These are phyloP conservation scores for Gambusia holbrooki DNA, from an alignment of 2,113 vertebrate genomes.

Conservation along the genomic window DNA sequence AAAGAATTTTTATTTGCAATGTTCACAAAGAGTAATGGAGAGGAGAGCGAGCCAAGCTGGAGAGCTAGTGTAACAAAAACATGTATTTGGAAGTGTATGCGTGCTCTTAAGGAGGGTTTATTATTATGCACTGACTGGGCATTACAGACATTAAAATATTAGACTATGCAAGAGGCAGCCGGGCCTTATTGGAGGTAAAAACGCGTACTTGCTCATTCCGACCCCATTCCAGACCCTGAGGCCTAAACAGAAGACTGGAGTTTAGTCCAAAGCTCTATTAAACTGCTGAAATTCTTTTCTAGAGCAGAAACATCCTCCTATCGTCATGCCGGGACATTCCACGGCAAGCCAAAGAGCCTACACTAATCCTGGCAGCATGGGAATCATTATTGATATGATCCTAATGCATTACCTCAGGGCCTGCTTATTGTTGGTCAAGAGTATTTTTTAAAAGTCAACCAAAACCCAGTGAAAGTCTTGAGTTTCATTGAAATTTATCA, in stretches of 20 bases:
- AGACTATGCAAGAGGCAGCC: constrained; percentile 50
- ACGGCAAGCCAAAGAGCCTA: constrained; percentile 73
- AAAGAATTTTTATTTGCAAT: constrained; percentile 63
- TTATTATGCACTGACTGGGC: constrained; percentile 42
- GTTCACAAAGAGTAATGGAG: constrained; percentile 60
- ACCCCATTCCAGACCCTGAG: constrained; percentile 45
- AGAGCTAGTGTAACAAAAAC: constrained; percentile 35
- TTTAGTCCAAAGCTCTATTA: constrained; percentile 71
- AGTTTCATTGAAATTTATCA: constrained; percentile 82
- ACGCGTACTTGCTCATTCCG: constrained; percentile 29
- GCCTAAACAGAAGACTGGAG: constrained; percentile 71
- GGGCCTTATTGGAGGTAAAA: constrained; percentile 43
- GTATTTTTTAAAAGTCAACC: constrained; percentile 84
- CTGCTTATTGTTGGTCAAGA: constrained; percentile 81
- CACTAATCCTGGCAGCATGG: constrained; percentile 81
- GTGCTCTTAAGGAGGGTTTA: constrained; percentile 7
- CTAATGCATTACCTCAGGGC: constrained; percentile 82
- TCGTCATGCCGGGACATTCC: constrained; percentile 78
- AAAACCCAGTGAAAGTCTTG: constrained; percentile 77
- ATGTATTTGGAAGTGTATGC: constrained; percentile 8
- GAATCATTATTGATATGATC: constrained; percentile 83
- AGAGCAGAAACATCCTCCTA: constrained; percentile 77
- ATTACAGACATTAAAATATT: constrained; percentile 41
- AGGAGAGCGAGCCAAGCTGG: constrained; percentile 40
- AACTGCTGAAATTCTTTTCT: constrained; percentile 73